Conservation (phyloP, 2,797 vertebrate genomes). For the Pogoniulus pusillus region DNA sequence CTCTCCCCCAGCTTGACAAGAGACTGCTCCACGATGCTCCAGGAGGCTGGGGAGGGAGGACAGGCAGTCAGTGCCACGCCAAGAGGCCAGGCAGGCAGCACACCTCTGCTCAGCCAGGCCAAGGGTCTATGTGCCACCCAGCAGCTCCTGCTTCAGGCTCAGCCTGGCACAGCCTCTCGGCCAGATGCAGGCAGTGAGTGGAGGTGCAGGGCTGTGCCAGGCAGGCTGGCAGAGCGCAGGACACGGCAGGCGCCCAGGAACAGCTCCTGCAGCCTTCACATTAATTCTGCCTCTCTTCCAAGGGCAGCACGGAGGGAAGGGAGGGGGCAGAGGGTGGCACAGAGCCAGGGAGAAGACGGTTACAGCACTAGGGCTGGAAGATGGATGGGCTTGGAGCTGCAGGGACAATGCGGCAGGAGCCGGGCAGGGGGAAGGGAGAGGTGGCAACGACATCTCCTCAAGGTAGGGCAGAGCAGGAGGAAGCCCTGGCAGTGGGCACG, state of each 20-base stretch:
- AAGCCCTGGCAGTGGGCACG: neutral
- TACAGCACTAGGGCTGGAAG: constrained; percentile 44
- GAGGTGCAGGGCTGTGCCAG: neutral
- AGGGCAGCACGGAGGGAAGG: neutral
- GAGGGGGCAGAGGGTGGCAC: constrained; percentile 49
- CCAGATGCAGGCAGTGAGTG: neutral
- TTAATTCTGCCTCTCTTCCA: constrained; percentile 25
- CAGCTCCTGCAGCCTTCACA: neutral
- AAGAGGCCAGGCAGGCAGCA: neutral
- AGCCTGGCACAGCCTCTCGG: neutral
- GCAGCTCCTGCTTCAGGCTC: neutral
- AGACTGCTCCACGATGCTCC: constrained; percentile 89
- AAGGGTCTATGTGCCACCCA: neutral
- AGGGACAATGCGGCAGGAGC: constrained; percentile 54
- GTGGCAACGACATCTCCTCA: constrained; percentile 9
- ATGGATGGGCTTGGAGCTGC: constrained; percentile 33
- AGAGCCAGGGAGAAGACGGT: constrained; percentile 5
- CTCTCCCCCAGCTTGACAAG: constrained; percentile 85
- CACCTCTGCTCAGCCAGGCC: neutral
- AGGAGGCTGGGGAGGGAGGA: constrained; percentile 81
- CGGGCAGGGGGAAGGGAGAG: constrained; percentile 37
- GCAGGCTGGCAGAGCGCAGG: neutral
- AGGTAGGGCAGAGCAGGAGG: neutral
- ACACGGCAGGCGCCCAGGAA: neutral
- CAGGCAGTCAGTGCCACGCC: neutral